phyloP scores from a whole-genome alignment of 2,888 invertebrate species.

The Polydrusus cervinus region DNA sequence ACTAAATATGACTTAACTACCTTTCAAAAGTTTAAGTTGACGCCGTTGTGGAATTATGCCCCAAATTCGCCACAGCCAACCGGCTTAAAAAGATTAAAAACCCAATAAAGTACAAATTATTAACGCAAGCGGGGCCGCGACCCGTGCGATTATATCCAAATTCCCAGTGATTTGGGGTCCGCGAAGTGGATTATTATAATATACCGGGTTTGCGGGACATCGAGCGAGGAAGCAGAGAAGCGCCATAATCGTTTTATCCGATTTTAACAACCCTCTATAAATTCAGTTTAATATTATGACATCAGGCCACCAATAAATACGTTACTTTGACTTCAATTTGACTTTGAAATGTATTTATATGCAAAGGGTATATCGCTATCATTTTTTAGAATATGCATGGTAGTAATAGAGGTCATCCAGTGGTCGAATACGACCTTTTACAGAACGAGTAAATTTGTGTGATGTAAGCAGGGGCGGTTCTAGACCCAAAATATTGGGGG shows the following conservation, averaged over 20 bases:
- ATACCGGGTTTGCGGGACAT: constrained; percentile 38
- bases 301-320: not conserved
- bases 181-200: constrained; percentile 50
- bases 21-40: constrained; percentile 10
- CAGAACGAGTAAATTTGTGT: too few relatives aligned
- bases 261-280: constrained; percentile 48
- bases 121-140: constrained; percentile 28
- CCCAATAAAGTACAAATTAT: constrained; percentile 42
- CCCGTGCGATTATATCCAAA: constrained; percentile 46
- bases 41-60: not conserved
- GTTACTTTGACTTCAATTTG: constrained; percentile 3
- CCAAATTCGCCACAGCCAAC: constrained; percentile 25
- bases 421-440: too few relatives aligned
- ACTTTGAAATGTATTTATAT: constrained; percentile 11
- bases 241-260: constrained; percentile 50
- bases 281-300: constrained; percentile 36
- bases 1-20: not conserved
- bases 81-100: constrained; percentile 47
- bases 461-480: too few relatives aligned
- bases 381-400: too few relatives aligned
- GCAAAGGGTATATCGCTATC: not conserved
- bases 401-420: too few relatives aligned
- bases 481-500: too few relatives aligned
- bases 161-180: constrained; percentile 48
- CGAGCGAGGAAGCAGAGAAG: constrained; percentile 40